phyloP scores from a whole-genome alignment of 2,113 vertebrate genomes.

The Morone saxatilis region DNA sequence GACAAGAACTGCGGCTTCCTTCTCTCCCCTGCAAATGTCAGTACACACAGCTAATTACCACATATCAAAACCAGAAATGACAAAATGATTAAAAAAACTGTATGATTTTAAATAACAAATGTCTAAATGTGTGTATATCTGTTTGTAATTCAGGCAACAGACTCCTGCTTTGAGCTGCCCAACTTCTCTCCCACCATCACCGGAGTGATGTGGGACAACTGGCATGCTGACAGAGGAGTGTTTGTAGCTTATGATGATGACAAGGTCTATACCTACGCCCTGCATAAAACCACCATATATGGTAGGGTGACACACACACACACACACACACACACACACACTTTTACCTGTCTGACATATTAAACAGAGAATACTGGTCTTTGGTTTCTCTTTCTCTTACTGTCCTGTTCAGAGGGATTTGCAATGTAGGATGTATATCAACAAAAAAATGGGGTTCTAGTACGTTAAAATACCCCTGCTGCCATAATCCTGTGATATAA shows the following conservation, averaged over 20 bases:
- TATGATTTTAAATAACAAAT: neutral
- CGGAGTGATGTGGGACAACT: conserved; percentile 97
- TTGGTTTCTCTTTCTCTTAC: too few species aligned
- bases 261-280: conserved; percentile 93
- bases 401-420: too few species aligned
- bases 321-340: neutral
- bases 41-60: conserved; percentile 40
- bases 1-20: conserved; percentile 95
- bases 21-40: conserved; percentile 89
- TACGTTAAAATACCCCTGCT: neutral
- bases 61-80: neutral
- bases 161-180: conserved; percentile 90
- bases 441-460: neutral
- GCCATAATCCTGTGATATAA: neutral
- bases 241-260: conserved; percentile 96
- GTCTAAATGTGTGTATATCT: conserved; percentile 14
- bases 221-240: conserved; percentile 91
- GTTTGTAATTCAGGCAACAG: conserved; percentile 84
- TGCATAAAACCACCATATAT: conserved; percentile 94
- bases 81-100: neutral
- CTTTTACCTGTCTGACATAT: neutral
- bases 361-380: neutral
- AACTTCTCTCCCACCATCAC: conserved; percentile 94
- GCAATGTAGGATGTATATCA: neutral
- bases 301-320: conserved; percentile 81